phyloP scores from a whole-genome alignment of 2,888 invertebrate genomes.

The Acanthosepion lycidas region DNA sequence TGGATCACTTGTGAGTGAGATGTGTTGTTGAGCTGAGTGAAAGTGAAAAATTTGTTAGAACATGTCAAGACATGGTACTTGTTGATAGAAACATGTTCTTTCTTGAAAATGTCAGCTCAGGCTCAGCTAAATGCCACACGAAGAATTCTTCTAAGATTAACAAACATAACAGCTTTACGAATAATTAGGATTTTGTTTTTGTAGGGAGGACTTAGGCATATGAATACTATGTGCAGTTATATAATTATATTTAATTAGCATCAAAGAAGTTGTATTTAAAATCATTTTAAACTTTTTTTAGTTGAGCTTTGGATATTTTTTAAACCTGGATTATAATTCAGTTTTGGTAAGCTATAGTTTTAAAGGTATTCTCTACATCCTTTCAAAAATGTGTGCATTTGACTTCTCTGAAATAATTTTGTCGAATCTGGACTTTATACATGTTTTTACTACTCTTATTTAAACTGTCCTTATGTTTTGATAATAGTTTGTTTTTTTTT shows the following conservation, averaged over 20 bases:
- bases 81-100: constrained; percentile 20
- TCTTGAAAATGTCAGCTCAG: not conserved
- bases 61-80: constrained; percentile 11
- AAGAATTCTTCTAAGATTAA: constrained; percentile 17
- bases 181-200: not conserved
- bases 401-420: too few species aligned
- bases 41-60: constrained; percentile 8
- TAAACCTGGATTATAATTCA: too few species aligned
- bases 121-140: not conserved
- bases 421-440: too few species aligned
- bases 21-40: not conserved
- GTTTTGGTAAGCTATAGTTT: too few species aligned
- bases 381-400: too few species aligned
- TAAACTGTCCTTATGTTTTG: too few species aligned
- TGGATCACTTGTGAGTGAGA: constrained; percentile 21
- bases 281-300: too few species aligned
- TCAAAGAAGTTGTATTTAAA: not conserved
- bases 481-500: too few species aligned
- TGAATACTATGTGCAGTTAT: not conserved
- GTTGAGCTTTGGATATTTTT: too few species aligned
- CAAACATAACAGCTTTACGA: not conserved
- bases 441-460: too few species aligned
- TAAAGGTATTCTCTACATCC: too few species aligned
- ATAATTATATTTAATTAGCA: not conserved
- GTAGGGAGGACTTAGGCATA: not conserved